Base-by-base conservation (phyloP, 2,797 vertebrate species). In the Hyperoplus immaculatus region DNA sequence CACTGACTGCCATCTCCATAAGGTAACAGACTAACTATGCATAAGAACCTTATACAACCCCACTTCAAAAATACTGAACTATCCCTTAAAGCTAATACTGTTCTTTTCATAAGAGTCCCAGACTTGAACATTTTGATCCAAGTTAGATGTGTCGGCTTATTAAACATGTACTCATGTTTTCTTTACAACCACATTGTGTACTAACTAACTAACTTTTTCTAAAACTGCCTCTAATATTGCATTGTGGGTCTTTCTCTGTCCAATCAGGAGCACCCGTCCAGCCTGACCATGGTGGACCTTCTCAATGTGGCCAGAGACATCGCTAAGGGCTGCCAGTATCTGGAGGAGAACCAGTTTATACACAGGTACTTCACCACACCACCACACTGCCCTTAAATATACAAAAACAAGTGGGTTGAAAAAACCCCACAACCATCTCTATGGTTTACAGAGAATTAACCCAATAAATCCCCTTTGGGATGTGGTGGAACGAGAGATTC, bases 331-430 rank as follows among this genome's bases (percentile, higher is more conserved):
- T 98, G 97, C 91, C 97, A 99, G 91, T 99, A 99, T 80, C 91
- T 99, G 81, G 98, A 99, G 91, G 98, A 99, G 87, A 99, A 99
- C 87, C 98, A 99, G 86, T 99, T 99, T 87, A 99, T 99, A 81
- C 98, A 99, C 95, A 97, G 98, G 98, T 99, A 91, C 46, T 5
- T 49, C 10, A 29, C 8, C 80, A 80, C 45, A 72, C 65, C 9
- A 50, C 4, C 21, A 2, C 57, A 56, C 38, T 67, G 42, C 63
- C 73, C 47, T 39, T 62, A 5, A 54, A 71, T 21, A 21, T 63
- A 76, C n/a, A 54, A 74, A 76, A 58, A 29, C 41, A 78, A 78
- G 14, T 12, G 13, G 9, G 4, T 18, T 13, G 18, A 53, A 38
- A 74, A 8, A 16, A 38, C 68, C 1, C 21, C 21, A 21, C 21